These are phyloP conservation scores for Aix galericulata DNA, from an alignment of 2,113 vertebrate species.

Conservation along the genomic window DNA sequence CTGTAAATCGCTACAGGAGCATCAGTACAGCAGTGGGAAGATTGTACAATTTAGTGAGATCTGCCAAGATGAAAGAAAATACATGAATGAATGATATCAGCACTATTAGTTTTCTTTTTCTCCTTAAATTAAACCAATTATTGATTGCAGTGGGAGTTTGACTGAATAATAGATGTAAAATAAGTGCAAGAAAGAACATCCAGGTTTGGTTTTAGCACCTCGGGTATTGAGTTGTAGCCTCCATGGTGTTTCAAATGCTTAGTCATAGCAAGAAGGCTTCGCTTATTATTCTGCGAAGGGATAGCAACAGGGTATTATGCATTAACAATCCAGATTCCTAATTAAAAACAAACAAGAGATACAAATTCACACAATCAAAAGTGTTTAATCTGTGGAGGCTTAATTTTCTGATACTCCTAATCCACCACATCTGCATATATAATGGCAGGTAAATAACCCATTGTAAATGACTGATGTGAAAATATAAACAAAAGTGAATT, in stretches of 20 bases:
- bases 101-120: background rate
- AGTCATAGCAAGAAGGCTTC: background rate
- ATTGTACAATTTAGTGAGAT: background rate
- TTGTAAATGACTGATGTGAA: background rate
- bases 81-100: background rate
- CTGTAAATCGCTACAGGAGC: background rate
- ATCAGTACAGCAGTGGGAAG: background rate
- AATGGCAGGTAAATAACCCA: background rate
- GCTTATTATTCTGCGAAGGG: background rate
- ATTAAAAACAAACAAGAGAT: conserved; percentile 3
- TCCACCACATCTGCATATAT: background rate
- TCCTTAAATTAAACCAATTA: background rate
- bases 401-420: background rate
- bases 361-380: background rate
- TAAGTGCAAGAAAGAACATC: background rate
- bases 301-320: background rate
- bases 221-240: background rate
- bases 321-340: background rate
- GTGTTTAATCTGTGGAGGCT: background rate
- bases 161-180: background rate
- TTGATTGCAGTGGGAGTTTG: conserved; percentile 1
- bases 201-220: fast-evolving
- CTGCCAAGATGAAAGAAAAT: background rate
- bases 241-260: background rate
- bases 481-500: background rate